Conservation (phyloP, 2,888 invertebrate genomes). For the Pterobdella sp. region DNA sequence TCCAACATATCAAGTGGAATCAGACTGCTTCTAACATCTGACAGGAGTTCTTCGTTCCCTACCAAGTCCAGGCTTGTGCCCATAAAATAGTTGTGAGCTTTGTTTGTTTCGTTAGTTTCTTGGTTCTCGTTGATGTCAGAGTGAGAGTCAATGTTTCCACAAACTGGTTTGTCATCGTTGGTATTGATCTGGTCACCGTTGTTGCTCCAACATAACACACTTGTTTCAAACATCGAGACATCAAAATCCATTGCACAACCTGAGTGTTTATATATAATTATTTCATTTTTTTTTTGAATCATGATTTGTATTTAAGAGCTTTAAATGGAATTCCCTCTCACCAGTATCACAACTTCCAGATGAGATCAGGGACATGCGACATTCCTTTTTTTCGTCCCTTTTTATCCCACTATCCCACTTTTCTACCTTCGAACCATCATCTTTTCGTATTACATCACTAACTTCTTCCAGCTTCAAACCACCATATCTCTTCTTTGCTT, state of each 20-base stretch:
- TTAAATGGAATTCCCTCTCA: not conserved
- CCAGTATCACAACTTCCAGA: conserved; percentile 12
- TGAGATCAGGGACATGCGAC: not conserved
- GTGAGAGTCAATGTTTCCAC: conserved; percentile 1
- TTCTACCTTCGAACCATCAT: not conserved
- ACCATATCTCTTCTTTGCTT: not conserved
- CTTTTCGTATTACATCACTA: not conserved
- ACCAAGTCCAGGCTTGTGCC: not conserved
- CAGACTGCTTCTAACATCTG: not conserved
- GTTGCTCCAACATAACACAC: not conserved
- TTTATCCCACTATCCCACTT: not conserved
- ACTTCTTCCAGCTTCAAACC: not conserved
- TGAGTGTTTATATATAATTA: not conserved
- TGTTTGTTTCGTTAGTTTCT: not conserved
- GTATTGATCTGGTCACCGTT: not conserved
- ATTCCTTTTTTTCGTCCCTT: not conserved
- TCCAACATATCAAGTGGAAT: not conserved
- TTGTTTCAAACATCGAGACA: not conserved
- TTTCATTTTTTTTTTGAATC: no score
- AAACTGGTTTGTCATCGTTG: not conserved
- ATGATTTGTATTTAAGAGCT: not conserved
- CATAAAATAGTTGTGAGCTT: not conserved
- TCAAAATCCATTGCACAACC: not conserved
- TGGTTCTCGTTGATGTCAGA: conserved; percentile 7
- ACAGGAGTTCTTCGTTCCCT: not conserved